Base-by-base conservation (phyloP, 2,888 invertebrate species). In the Drosophila kanekoi region DNA sequence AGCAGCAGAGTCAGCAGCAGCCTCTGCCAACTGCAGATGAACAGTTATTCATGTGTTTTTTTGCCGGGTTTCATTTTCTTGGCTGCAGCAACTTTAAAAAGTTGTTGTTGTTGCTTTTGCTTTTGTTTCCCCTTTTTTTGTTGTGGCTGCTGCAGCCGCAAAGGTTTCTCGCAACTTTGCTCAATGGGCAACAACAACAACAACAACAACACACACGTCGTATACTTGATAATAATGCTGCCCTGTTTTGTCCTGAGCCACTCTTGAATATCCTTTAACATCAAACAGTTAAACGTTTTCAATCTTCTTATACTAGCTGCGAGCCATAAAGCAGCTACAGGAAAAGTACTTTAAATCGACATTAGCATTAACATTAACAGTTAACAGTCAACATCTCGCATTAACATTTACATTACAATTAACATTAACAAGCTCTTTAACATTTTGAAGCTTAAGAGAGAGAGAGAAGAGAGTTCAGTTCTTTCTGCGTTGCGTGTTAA, bases 1-100 rank as follows among this genome's bases (percentile, higher is more conserved):
- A 77, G 57, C 68, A 60, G 49, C 63, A 63, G 35, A 47, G 20
- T n/a, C 28, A 43, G 28, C 51, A 23, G n/a, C 45, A 33, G 51
- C 16, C 40, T 54, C 45, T 41, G 77, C 47, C 76, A 74, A 69
- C 74, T 78, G 70, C 79, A 78, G 74, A 64, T 69, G 73, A 58
- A 76, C 70, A 57, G 63, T 68, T 72, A 40, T 65, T 47, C 5
- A 13, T 35, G 35, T 35, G 13, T 16, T 16, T 14, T 35, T 37
- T n/a, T 35, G n/a, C 1, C 5, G 18, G n/a, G 14, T 20, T 20
- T 49, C 14, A 9, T 64, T 76, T 68, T 62, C 51, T 64, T 58
- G 13, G 49, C 58, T 32, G 38, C 49, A 43, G 8, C 51, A 58
- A 18, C 54, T 53, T 33, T 49, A 35, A 20, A 35, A 20, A 18